phyloP scores from a whole-genome alignment of 2,113 vertebrate species.

The Leptocoma aspasia region DNA sequence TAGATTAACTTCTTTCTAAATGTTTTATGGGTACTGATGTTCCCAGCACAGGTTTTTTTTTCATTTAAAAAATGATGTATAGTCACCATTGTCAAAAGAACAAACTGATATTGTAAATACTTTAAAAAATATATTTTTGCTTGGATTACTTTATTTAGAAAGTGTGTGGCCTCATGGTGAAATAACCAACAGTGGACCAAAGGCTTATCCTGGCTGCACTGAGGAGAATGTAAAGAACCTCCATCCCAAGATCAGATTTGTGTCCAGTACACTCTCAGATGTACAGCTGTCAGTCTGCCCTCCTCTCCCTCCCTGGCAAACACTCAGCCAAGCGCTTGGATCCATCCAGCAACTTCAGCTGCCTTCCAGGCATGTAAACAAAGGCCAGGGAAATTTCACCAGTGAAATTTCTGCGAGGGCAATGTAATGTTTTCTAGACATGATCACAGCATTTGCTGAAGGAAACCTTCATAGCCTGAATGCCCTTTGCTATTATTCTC shows the following conservation, averaged over 20 bases:
- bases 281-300: neutral
- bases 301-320: neutral
- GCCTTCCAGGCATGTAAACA: slow-evolving; percentile 28
- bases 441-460: neutral
- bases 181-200: neutral
- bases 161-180: rapidly evolving
- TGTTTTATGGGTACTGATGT: slow-evolving; percentile 29
- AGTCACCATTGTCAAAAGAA: neutral
- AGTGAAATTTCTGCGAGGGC: neutral
- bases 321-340: neutral
- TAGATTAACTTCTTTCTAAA: slow-evolving; percentile 56
- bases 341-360: neutral
- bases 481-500: neutral
- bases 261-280: rapidly evolving
- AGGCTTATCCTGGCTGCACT: neutral
- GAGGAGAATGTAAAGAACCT: neutral
- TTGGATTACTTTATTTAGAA: neutral
- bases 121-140: neutral
- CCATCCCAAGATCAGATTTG: neutral
- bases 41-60: neutral
- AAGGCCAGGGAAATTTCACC: neutral
- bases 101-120: neutral
- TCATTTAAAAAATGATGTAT: neutral
- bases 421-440: neutral
- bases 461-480: neutral